These are phyloP conservation scores for Chrysina gloriosa DNA, from an alignment of 2,888 invertebrate genomes.

Conservation along the genomic window DNA sequence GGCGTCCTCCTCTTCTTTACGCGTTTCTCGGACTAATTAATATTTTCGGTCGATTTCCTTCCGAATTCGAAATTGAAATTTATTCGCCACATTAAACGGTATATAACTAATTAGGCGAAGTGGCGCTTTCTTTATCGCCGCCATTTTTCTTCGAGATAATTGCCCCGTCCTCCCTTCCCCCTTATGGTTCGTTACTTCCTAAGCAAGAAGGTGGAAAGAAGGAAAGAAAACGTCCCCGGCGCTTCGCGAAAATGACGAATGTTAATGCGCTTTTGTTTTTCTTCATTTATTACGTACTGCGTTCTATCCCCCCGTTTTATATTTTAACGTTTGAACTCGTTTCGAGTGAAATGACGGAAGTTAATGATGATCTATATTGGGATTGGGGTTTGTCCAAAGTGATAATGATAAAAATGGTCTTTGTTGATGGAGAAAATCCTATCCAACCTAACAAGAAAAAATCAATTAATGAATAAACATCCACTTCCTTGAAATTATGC, in stretches of 20 bases:
- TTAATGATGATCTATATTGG: no score
- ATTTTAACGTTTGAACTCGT: neutral
- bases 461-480: no score
- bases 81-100: constrained; percentile 35
- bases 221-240: constrained; percentile 1
- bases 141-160: constrained; percentile 33
- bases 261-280: constrained; percentile 31
- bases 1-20: neutral
- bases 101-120: constrained; percentile 30
- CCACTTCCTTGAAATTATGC: no score
- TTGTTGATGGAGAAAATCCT: no score
- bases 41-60: constrained; percentile 33
- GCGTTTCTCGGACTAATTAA: neutral
- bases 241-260: constrained; percentile 26
- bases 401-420: no score
- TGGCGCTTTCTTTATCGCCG: constrained; percentile 29
- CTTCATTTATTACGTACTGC: constrained; percentile 19
- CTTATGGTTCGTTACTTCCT: constrained; percentile 39
- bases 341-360: neutral
- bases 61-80: constrained; percentile 38
- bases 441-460: no score
- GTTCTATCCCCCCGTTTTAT: neutral
- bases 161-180: no score
- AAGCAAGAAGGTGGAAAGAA: neutral
- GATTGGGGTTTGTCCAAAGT: no score